Conservation (phyloP, 1,140 invertebrate genomes). For the Argopecten irradians region DNA sequence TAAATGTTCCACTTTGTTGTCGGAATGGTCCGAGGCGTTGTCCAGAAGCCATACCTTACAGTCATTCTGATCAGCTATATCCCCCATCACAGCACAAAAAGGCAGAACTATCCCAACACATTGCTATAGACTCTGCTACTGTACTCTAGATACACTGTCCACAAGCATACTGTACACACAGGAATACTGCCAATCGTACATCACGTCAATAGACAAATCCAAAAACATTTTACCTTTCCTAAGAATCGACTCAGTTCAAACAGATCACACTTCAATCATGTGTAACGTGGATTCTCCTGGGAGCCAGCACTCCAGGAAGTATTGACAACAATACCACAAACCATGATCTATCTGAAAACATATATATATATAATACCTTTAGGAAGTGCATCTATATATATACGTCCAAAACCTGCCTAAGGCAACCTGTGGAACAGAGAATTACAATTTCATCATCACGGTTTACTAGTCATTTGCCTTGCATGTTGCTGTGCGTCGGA, state of each 20-base stretch:
- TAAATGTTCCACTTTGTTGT: not conserved
- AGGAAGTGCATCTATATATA: not conserved
- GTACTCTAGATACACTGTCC: not conserved
- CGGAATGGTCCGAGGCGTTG: not conserved
- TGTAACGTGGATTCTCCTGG: constrained; percentile 2
- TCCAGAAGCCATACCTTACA: constrained; percentile 13
- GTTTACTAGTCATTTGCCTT: not conserved
- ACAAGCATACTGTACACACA: not conserved
- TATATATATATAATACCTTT: not conserved
- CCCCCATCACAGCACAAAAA: constrained; percentile 20
- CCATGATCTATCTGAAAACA: constrained; percentile 22
- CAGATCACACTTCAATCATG: constrained; percentile 2
- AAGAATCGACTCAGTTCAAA: not conserved
- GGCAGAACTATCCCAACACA: not conserved
- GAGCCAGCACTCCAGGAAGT: not conserved
- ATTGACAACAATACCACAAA: not conserved
- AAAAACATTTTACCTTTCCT: constrained; percentile 11
- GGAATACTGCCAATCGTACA: constrained; percentile 14
- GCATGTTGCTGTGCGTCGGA: not conserved
- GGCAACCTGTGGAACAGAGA: not conserved
- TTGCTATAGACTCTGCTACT: not conserved
- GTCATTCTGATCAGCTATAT: not conserved
- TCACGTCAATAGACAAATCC: not conserved
- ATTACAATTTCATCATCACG: constrained; percentile 23
- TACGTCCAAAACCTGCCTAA: not conserved